phyloP scores from a whole-genome alignment of 2,113 vertebrate genomes.

The Phrynosoma platyrhinos region DNA sequence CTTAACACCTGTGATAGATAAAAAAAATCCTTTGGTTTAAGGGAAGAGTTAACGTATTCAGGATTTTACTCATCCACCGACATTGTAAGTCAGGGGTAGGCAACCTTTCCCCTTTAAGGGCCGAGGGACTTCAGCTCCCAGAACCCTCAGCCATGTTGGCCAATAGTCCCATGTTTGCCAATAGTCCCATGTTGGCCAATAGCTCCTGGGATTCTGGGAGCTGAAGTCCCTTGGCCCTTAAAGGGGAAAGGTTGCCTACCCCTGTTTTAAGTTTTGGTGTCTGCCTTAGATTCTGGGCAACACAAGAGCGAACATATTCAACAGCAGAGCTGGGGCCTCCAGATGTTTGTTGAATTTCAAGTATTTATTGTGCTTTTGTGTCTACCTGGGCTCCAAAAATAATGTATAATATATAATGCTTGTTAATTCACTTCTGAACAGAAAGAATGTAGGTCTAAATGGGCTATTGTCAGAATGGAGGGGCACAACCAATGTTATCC shows the following conservation, averaged over 20 bases:
- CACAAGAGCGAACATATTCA: not conserved
- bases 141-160: too few species aligned
- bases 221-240: too few species aligned
- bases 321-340: not conserved
- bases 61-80: not conserved
- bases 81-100: too few species aligned
- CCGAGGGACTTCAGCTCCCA: too few species aligned
- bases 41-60: not conserved
- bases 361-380: not conserved
- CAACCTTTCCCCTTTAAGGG: too few species aligned
- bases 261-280: not conserved
- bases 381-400: not conserved
- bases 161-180: too few species aligned
- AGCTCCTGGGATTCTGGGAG: too few species aligned
- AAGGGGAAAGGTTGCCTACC: too few species aligned
- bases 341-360: not conserved
- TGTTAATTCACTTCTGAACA: not conserved
- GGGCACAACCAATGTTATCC: not conserved
- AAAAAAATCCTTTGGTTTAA: constrained; percentile 1
- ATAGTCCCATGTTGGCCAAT: too few species aligned
- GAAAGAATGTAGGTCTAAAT: not conserved
- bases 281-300: not conserved
- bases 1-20: not conserved
- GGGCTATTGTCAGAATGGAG: not conserved
- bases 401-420: not conserved